These are phyloP conservation scores for Epistrophe eligans DNA, from an alignment of 2,888 invertebrate species.

Conservation along the genomic window DNA sequence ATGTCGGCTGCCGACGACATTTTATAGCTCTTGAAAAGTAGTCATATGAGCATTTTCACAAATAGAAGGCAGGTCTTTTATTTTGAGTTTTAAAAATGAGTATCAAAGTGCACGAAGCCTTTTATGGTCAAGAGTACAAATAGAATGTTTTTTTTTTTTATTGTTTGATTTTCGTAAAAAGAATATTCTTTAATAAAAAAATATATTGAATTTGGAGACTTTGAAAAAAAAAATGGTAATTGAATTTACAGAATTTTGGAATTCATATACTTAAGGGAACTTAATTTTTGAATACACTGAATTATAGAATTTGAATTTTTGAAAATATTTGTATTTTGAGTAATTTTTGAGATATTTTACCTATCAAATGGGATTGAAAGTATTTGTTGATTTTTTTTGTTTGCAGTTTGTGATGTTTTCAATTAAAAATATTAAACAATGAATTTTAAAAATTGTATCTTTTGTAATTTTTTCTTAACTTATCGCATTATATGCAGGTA, in stretches of 20 bases:
- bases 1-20: background rate
- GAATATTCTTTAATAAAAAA: background rate
- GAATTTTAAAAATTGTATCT: too few species aligned
- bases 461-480: too few species aligned
- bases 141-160: background rate
- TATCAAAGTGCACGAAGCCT: background rate
- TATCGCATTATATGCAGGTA: too few species aligned
- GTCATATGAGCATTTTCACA: slow-evolving; percentile 4
- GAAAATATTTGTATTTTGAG: too few species aligned
- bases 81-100: background rate
- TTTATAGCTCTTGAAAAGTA: slow-evolving; percentile 15
- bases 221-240: background rate
- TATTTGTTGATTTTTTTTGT: too few species aligned
- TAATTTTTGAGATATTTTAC: too few species aligned
- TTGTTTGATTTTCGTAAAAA: background rate
- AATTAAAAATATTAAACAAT: too few species aligned
- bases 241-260: background rate
- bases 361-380: too few species aligned
- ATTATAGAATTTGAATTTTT: too few species aligned
- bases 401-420: too few species aligned
- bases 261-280: background rate
- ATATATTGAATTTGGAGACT: background rate
- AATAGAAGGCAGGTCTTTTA: slow-evolving; percentile 26
- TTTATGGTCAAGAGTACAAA: background rate
- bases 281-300: background rate